Evolutionary conservation across 1,140 invertebrate species (phyloP).

Genomic region (Drosophila bocki): DNA sequence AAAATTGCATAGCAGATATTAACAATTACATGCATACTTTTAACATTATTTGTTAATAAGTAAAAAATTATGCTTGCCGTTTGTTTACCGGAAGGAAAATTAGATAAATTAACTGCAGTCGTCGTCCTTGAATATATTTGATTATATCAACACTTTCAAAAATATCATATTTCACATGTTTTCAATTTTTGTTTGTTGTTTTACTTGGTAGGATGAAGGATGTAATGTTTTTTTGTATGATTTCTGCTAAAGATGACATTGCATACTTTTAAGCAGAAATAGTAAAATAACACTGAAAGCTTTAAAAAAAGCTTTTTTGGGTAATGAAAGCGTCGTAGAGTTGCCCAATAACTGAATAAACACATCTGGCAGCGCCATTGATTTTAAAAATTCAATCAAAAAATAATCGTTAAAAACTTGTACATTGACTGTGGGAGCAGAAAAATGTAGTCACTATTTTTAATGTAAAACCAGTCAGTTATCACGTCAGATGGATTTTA

Average conservation of each 20-base stretch:
- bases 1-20: neutral
- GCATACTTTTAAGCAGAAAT: slow-evolving; percentile 13
- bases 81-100: neutral
- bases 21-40: no score
- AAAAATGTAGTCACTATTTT: no score
- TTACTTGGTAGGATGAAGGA: neutral
- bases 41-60: neutral
- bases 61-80: neutral
- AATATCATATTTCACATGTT: no score
- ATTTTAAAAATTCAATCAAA: neutral
- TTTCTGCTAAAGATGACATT: slow-evolving; percentile 17
- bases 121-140: neutral
- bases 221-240: neutral
- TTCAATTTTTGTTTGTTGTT: neutral
- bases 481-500: no score
- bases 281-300: neutral
- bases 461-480: no score
- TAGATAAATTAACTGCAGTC: neutral
- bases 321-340: neutral
- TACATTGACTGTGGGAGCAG: neutral
- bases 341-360: neutral
- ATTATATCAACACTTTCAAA: neutral
- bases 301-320: slow-evolving; percentile 7
- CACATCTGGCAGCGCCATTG: neutral
- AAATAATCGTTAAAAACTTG: neutral